Conservation (phyloP, 2,888 invertebrate species). For the Nyleta sp. region DNA sequence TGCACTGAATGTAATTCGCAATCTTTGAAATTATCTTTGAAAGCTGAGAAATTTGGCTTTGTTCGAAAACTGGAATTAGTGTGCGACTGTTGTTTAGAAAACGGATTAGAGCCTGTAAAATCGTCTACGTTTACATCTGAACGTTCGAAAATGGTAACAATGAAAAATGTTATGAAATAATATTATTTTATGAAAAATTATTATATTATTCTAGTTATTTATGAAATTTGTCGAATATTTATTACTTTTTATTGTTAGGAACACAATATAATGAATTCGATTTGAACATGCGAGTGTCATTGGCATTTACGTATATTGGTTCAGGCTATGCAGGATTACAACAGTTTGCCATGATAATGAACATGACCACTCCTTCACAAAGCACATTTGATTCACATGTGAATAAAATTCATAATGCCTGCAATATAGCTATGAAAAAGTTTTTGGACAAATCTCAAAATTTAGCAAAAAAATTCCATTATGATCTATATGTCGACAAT, state of each 20-base stretch:
- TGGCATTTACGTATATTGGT: constrained; percentile 20
- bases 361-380: constrained; percentile 14
- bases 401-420: constrained; percentile 4
- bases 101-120: constrained; percentile 7
- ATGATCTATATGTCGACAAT: constrained; percentile 16
- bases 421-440: constrained; percentile 3
- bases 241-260: background rate
- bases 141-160: constrained; percentile 3
- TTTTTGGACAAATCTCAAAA: constrained; percentile 21
- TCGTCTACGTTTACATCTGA: constrained; percentile 7
- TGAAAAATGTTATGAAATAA: too few relatives aligned
- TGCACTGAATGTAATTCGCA: too few relatives aligned
- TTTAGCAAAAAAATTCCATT: constrained; percentile 12
- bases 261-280: background rate
- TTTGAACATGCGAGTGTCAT: constrained; percentile 19
- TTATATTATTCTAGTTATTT: too few relatives aligned
- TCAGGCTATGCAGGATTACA: constrained; percentile 21
- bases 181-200: too few relatives aligned
- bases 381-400: constrained; percentile 16
- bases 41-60: constrained; percentile 13
- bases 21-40: too few relatives aligned
- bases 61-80: constrained; percentile 16
- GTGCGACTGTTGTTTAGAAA: background rate
- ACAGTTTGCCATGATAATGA: constrained; percentile 22
- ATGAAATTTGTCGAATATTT: background rate